These are phyloP conservation scores for Hylaeus volcanicus DNA, from an alignment of 1,140 invertebrate species.

Conservation along the genomic window DNA sequence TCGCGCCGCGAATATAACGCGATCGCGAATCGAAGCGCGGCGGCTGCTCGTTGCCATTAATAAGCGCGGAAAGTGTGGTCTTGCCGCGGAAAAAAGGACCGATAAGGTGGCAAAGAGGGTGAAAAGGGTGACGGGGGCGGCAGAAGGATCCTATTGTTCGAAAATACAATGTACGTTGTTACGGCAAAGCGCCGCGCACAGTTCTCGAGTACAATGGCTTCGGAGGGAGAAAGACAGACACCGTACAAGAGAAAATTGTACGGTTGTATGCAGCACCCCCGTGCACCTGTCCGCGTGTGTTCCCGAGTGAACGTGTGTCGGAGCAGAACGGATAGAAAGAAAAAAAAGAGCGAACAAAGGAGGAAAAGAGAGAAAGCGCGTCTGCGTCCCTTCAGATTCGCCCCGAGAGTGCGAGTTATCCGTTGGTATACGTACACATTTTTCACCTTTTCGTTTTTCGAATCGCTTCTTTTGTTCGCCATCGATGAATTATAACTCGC, in stretches of 20 bases:
- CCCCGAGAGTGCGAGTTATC: background rate
- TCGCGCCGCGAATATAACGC: background rate
- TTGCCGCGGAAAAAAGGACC: conserved; percentile 62
- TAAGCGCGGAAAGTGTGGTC: conserved; percentile 41
- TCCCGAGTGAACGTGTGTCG: background rate
- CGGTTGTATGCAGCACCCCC: background rate
- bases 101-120: conserved; percentile 60
- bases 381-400: background rate
- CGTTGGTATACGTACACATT: background rate
- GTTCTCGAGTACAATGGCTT: conserved; percentile 65
- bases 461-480: conserved; percentile 30
- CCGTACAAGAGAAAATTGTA: conserved; percentile 47
- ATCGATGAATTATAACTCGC: conserved; percentile 66
- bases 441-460: background rate
- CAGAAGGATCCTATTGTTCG: conserved; percentile 70
- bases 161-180: conserved; percentile 73
- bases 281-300: background rate
- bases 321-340: background rate
- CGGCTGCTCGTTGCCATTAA: conserved; percentile 31
- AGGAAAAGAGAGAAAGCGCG: conserved; percentile 1
- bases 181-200: conserved; percentile 62
- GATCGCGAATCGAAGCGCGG: conserved; percentile 23
- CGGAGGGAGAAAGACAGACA: conserved; percentile 30
- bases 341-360: background rate
- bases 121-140: conserved; percentile 18